phyloP scores from a whole-genome alignment of 2,888 invertebrate species.

The Agrotis puta region DNA sequence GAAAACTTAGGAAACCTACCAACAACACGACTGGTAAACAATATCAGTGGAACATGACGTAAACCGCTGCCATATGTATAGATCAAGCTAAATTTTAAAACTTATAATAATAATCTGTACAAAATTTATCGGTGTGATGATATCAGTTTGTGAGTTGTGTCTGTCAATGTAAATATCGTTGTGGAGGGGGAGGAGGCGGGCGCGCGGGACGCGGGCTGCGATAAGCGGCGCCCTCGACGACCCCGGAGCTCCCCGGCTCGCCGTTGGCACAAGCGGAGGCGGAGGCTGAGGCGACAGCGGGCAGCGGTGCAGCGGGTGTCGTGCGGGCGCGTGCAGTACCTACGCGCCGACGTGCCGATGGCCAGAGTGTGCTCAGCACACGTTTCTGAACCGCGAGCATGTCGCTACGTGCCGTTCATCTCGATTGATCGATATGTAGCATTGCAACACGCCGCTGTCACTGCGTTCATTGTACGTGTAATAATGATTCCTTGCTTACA shows the following conservation, averaged over 20 bases:
- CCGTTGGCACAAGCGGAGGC: conserved; percentile 12
- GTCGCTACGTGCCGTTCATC: conserved; percentile 68
- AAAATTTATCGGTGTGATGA: conserved; percentile 65
- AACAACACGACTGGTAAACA: neutral
- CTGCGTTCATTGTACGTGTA: neutral
- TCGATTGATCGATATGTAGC: conserved; percentile 63
- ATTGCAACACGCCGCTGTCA: conserved; percentile 37
- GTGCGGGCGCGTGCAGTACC: conserved; percentile 3
- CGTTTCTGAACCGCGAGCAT: conserved; percentile 49
- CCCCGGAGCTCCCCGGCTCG: conserved; percentile 70
- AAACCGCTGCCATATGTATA: conserved; percentile 16
- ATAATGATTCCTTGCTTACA: neutral
- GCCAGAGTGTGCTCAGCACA: conserved; percentile 16
- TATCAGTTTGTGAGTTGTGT: conserved; percentile 64
- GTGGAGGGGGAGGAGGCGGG: conserved; percentile 49
- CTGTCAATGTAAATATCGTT: conserved; percentile 64
- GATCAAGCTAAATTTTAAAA: conserved; percentile 34
- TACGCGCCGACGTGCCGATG: conserved; percentile 25
- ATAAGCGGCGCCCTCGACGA: conserved; percentile 79
- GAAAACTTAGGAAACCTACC: neutral
- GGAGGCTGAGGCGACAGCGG: conserved; percentile 1
- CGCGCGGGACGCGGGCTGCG: conserved; percentile 62
- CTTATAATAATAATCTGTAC: conserved; percentile 54
- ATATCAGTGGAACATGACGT: conserved; percentile 33
- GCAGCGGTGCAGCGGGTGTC: conserved; percentile 6